Base-by-base conservation (phyloP, 2,888 invertebrate species). In the Caenorhabditis zanzibari region DNA sequence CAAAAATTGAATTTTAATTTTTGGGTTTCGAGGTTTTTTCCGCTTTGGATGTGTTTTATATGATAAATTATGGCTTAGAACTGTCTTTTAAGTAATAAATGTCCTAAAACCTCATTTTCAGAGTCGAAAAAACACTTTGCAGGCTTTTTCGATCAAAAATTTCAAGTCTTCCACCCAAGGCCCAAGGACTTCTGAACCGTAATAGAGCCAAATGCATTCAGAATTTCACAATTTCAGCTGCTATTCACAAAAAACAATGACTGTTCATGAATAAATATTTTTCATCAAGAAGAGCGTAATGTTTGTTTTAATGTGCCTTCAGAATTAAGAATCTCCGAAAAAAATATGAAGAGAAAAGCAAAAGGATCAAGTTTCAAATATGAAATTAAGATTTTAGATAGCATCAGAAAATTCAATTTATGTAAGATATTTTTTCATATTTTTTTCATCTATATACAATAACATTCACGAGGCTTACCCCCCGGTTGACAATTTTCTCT, bases 271-370 rank as follows among this genome's bases (percentile, higher is more conserved):
- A 66, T 35, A 35, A 66, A 66, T 35, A 58, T 73, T 52, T 73
- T 61, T 47, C 49, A 16, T 41, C 12, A 22, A 66, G 58, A 75
- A 58, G 24, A 26, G 16, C 16, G 32, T 59, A 75, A 68, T 76
- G 76, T 76, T 76, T 76, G 76, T 76, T 76, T 76, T 69, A 68
- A 76, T 76, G 76, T 41, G 68, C 76, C 49, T 69, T 52, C 58
- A 61, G 68, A 76, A 76, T 76, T 66, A 59, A 47, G 59, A 26
- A 56, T 47, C 66, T 66, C 58, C 49, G 52, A 49, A 24, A 41
- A 44, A 26, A 54, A 24, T 12, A 24, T 26, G 16, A 66, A 9
- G 22, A 66, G 35, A 24, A 54, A 68, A 54, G 68, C 68, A 68
- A 38, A n/a, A 28, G 32, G 68, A 76, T 76, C 76, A 49, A 76